Percentiles rank a stretch among this genome's conserved stretches.
Evolutionary conservation across 1,140 invertebrate species (phyloP).

Genomic region (Magallana gigas): DNA sequence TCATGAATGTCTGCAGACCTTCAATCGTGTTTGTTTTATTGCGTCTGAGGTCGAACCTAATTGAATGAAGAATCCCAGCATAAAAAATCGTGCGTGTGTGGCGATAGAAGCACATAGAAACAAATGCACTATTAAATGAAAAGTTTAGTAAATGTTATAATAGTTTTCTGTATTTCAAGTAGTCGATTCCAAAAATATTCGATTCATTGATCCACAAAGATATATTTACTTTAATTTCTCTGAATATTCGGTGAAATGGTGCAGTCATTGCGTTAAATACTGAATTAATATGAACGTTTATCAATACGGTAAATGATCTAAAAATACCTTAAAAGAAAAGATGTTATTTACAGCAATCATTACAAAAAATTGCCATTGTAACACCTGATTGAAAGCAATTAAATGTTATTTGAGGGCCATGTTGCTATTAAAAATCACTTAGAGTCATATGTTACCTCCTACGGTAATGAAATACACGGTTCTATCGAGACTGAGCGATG

Average conservation of each 20-base stretch:
- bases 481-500: neutral
- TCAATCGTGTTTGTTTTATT: conserved; percentile 31
- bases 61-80: conserved; percentile 13
- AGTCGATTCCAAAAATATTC: too few species aligned
- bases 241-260: too few species aligned
- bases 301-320: neutral
- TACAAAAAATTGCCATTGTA: neutral
- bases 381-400: neutral
- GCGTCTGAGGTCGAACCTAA: conserved; percentile 24
- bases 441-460: conserved; percentile 7
- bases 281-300: too few species aligned
- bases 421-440: conserved; percentile 31
- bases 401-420: neutral
- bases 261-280: too few species aligned
- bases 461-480: neutral
- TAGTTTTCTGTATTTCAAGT: too few species aligned
- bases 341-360: conserved; percentile 5
- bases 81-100: neutral
- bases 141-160: too few species aligned
- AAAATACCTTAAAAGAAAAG: neutral
- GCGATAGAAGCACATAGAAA: too few species aligned
- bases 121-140: too few species aligned
- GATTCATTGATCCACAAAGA: too few species aligned
- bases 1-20: conserved; percentile 29
- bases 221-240: too few species aligned